Percentiles rank a stretch among this genome's conserved stretches.
Evolutionary conservation across 2,797 vertebrate genomes (phyloP).

Genomic region (Gadopsis marmoratus): DNA sequence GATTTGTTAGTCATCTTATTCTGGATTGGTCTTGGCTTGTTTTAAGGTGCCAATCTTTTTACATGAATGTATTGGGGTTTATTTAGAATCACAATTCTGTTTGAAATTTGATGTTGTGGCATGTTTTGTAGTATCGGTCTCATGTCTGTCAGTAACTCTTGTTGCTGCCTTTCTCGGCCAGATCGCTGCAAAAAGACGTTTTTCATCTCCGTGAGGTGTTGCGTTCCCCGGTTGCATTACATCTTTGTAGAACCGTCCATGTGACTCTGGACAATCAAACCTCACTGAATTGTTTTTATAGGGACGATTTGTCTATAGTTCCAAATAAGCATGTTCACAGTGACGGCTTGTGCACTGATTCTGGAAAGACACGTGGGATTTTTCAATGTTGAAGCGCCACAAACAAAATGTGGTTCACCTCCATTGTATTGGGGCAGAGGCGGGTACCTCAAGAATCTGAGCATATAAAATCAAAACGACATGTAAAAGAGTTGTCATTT

Average conservation of each 20-base stretch:
- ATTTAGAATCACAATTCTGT: not conserved
- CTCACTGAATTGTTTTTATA: not conserved
- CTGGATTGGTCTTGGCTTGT: no score
- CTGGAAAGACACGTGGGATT: no score
- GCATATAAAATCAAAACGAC: not conserved
- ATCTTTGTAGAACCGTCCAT: not conserved
- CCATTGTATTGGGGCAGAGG: no score
- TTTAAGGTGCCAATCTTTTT: not conserved
- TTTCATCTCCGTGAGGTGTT: not conserved
- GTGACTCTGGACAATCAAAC: not conserved
- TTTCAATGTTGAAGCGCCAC: not conserved
- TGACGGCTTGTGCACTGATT: no score
- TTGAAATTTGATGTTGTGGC: not conserved
- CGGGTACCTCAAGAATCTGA: not conserved
- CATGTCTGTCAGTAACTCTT: not conserved
- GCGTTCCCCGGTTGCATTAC: not conserved
- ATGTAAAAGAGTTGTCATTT: not conserved
- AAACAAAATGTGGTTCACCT: not conserved
- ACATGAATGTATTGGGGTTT: no score
- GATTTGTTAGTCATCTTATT: no score
- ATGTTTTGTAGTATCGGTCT: not conserved
- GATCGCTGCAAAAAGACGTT: not conserved
- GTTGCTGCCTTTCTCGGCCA: not conserved
- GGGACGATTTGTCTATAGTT: conserved; percentile 53
- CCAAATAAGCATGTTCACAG: no score